Conservation (phyloP, 2,797 vertebrate species). For the Erpetoichthys calabaricus region DNA sequence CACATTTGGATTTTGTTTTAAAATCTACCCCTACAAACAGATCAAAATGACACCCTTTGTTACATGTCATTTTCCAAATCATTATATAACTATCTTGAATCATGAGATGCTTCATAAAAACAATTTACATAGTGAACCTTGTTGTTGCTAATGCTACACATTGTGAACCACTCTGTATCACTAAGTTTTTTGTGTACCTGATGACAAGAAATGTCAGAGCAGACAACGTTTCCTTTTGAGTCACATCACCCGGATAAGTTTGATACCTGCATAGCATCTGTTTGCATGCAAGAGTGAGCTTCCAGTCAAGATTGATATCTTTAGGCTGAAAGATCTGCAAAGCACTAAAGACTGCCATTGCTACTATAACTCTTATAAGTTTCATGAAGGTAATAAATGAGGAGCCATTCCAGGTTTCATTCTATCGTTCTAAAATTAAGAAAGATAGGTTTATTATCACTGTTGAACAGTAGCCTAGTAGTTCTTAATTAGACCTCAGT, state of each 20-base stretch:
- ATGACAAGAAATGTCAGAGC: background rate
- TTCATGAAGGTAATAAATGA: background rate
- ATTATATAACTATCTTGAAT: no score
- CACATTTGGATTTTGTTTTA: no score
- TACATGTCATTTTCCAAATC: no score
- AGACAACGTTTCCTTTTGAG: background rate
- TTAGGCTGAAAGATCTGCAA: background rate
- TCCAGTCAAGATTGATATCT: background rate
- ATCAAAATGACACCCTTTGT: no score
- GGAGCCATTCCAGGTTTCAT: background rate
- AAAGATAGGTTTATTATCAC: conserved; percentile 26
- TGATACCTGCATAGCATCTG: no score
- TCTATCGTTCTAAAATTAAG: conserved; percentile 17
- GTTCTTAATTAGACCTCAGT: conserved; percentile 32
- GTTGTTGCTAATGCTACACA: no score
- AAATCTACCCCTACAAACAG: no score
- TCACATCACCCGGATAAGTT: no score
- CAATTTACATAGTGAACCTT: no score
- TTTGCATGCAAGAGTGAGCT: background rate
- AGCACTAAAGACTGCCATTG: background rate
- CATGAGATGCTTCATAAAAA: no score
- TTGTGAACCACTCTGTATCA: no score
- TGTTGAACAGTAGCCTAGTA: conserved; percentile 20
- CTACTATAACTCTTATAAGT: background rate
- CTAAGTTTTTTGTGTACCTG: background rate